Conservation (phyloP, 2,113 vertebrate genomes). For the Psilopsiagon aurifrons region DNA sequence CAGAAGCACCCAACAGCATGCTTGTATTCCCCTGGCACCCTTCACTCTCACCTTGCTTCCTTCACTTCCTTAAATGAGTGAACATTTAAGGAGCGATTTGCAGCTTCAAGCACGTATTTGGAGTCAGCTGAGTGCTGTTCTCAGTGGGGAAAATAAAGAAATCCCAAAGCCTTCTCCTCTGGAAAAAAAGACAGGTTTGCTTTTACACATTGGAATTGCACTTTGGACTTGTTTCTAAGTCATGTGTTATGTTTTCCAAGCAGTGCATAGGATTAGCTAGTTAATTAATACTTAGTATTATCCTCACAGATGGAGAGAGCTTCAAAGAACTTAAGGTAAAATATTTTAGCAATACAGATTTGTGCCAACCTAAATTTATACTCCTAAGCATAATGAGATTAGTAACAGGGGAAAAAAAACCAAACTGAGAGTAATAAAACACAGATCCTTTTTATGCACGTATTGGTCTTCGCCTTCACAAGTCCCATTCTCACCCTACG, state of each 20-base stretch:
- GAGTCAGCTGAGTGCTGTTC: background rate
- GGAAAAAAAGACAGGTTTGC: background rate
- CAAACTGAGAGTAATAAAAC: slow-evolving; percentile 21
- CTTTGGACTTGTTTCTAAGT: background rate
- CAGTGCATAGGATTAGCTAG: slow-evolving; percentile 34
- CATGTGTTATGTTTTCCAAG: slow-evolving; percentile 37
- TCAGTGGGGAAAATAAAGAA: background rate
- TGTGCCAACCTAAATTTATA: slow-evolving; percentile 59
- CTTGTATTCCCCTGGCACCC: background rate
- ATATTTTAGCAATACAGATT: slow-evolving; percentile 63
- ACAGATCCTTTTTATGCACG: background rate
- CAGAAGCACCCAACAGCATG: rapidly evolving
- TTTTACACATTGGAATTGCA: background rate
- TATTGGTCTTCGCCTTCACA: background rate
- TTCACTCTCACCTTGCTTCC: background rate
- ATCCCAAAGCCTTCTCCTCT: background rate
- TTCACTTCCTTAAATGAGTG: too few relatives aligned
- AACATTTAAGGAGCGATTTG: background rate
- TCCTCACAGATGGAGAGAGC: slow-evolving; percentile 48
- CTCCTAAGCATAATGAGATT: slow-evolving; percentile 55
- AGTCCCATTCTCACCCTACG: background rate
- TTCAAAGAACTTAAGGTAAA: slow-evolving; percentile 57
- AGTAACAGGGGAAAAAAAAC: slow-evolving; percentile 6
- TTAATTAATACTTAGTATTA: slow-evolving; percentile 66
- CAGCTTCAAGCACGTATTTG: background rate